A percentile compares a stretch with the other conserved stretches of the same genome.
Evolutionary conservation across 2,888 invertebrate species (phyloP).

Genomic region (Anarsia innoxiella): DNA sequence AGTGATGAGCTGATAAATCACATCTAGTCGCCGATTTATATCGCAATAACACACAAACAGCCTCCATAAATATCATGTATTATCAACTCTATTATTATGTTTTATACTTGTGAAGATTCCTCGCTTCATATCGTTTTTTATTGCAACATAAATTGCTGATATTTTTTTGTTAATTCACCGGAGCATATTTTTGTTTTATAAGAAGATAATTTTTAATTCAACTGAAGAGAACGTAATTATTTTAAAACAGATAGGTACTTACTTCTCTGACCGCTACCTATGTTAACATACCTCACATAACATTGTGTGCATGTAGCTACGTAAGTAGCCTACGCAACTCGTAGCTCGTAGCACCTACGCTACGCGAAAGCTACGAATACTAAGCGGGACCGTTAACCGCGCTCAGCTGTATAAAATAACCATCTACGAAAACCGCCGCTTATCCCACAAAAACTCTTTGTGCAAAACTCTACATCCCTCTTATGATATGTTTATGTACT

Average conservation of each 20-base stretch:
- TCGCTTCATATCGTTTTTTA: too few relatives aligned
- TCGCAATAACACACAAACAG: slow-evolving; percentile 62
- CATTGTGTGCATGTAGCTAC: too few relatives aligned
- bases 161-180: too few relatives aligned
- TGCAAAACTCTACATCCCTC: slow-evolving; percentile 68
- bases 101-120: slow-evolving; percentile 4
- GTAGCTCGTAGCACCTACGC: slow-evolving; percentile 5
- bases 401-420: slow-evolving; percentile 72
- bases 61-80: slow-evolving; percentile 55
- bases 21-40: slow-evolving; percentile 70
- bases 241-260: too few relatives aligned
- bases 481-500: slow-evolving; percentile 76
- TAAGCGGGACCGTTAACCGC: slow-evolving; percentile 56
- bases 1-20: slow-evolving; percentile 72
- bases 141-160: too few relatives aligned
- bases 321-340: too few relatives aligned
- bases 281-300: too few relatives aligned
- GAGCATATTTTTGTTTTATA: too few relatives aligned
- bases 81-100: slow-evolving; percentile 53
- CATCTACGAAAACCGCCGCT: slow-evolving; percentile 65
- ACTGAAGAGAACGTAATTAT: too few relatives aligned
- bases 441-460: slow-evolving; percentile 69
- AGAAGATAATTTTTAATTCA: too few relatives aligned
- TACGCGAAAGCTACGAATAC: slow-evolving; percentile 14
- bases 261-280: too few relatives aligned